These are phyloP conservation scores for Drosophila lini DNA, from an alignment of 1,140 invertebrate genomes.

Conservation along the genomic window DNA sequence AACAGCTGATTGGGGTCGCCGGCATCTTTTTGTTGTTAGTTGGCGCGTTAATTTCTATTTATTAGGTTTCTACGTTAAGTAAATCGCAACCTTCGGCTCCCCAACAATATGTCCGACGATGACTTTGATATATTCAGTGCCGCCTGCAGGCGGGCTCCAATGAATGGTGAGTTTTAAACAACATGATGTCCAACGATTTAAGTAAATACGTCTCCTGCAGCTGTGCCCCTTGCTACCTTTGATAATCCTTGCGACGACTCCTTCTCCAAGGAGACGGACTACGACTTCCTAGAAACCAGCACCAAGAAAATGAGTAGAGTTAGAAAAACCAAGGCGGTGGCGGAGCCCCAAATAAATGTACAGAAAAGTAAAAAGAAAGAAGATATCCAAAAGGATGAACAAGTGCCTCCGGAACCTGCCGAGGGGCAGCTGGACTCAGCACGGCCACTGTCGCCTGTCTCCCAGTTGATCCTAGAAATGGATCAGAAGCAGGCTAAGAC, in stretches of 20 bases:
- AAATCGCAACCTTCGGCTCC: no score
- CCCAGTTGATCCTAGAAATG: conserved; percentile 57
- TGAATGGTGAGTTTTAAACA: conserved; percentile 21
- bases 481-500: conserved; percentile 12
- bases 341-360: not conserved
- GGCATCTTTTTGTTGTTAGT: conserved; percentile 26
- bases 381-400: not conserved
- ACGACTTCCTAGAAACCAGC: conserved; percentile 35
- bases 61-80: not conserved
- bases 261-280: conserved; percentile 42
- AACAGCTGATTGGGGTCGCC: not conserved
- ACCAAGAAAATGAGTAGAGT: conserved; percentile 28
- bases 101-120: conserved; percentile 56
- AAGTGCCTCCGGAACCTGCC: not conserved
- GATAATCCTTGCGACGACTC: conserved; percentile 11
- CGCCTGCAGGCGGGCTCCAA: conserved; percentile 5
- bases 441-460: conserved; percentile 42
- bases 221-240: conserved; percentile 17
- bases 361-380: not conserved
- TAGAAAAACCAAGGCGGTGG: conserved; percentile 12
- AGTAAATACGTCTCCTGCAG: conserved; percentile 8
- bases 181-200: no score
- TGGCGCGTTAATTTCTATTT: conserved; percentile 28
- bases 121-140: conserved; percentile 63
- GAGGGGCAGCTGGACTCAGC: not conserved